These are phyloP conservation scores for Chrosomus eos DNA, from an alignment of 2,797 vertebrate species.

Conservation along the genomic window DNA sequence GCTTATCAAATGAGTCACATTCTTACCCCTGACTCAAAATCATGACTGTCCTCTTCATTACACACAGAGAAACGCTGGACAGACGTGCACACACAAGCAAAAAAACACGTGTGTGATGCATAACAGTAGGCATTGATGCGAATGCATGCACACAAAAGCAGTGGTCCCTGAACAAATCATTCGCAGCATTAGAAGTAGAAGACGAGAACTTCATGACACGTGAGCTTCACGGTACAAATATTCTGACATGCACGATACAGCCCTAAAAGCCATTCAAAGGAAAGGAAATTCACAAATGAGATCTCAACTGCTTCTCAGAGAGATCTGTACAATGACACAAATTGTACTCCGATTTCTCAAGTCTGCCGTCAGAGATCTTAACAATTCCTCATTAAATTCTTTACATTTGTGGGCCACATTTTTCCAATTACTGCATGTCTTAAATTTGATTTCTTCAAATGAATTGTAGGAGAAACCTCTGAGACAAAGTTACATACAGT, in stretches of 20 bases:
- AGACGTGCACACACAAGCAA: conserved; percentile 20
- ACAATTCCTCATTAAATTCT: not conserved
- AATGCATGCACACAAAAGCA: conserved; percentile 21
- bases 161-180: not conserved
- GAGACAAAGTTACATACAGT: not conserved
- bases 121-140: not conserved
- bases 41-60: conserved; percentile 36
- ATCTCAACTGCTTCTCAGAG: not conserved
- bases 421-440: not conserved
- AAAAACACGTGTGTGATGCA: not conserved
- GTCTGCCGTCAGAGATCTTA: not conserved
- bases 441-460: not conserved
- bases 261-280: not conserved
- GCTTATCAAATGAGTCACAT: conserved; percentile 42
- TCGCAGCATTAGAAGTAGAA: not conserved
- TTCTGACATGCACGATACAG: conserved; percentile 26
- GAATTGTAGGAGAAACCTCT: not conserved
- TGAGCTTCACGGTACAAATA: conserved; percentile 7
- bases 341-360: not conserved
- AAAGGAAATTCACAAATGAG: not conserved
- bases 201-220: conserved; percentile 12
- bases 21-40: conserved; percentile 15
- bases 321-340: not conserved
- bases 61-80: not conserved
- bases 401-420: not conserved